Base-by-base conservation (phyloP, 2,113 vertebrate species). In the Riparia riparia region DNA sequence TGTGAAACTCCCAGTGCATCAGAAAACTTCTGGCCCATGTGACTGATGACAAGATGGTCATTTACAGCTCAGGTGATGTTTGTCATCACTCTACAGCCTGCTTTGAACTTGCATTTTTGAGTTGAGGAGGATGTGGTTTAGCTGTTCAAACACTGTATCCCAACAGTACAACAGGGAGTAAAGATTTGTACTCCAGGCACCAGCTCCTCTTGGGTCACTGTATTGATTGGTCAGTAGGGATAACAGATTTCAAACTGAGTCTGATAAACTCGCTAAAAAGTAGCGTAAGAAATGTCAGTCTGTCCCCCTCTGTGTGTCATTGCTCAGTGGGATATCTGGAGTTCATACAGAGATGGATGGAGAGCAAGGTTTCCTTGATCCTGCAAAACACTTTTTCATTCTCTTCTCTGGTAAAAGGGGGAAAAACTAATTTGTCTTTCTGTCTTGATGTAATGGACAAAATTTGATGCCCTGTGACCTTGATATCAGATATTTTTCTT, bases 391-490 rank as follows among this genome's bases (percentile, higher is more conserved):
- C 25, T 69, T 74, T 90, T 86, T 84, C 77, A 24, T 87, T 89
- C 31, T 78, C 21, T 83, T 83, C 57, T 71, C 19, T 53, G 58
- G 26, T 49, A 39, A 68, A 89, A 71, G 39, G 32, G n/a, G 22
- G 73, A 51, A 93, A 89, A 79, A 56, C 61, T 77, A 79, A 70
- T 82, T 79, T 18, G 14, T 94, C 91, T 93, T 96, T 84, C 81
- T 95, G 45, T 85, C 57, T 66, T 37, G 57, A 31, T 94, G 42
- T 60, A 93, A 91, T 76, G 94, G 84, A 87, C 57, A 76, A 57
- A 93, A 91, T 47, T 84, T 90, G 51, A 79, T 91, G 86, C 54
- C 25, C 91, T 57, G 86, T 93, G 84, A 95, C 93, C 93, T 93
- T 87, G 82, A n/a, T 72, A 91, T 54, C 78, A 80, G 89, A 82